These are phyloP conservation scores for Rhimphoctona megacephalus DNA, from an alignment of 2,888 invertebrate genomes.

Conservation along the genomic window DNA sequence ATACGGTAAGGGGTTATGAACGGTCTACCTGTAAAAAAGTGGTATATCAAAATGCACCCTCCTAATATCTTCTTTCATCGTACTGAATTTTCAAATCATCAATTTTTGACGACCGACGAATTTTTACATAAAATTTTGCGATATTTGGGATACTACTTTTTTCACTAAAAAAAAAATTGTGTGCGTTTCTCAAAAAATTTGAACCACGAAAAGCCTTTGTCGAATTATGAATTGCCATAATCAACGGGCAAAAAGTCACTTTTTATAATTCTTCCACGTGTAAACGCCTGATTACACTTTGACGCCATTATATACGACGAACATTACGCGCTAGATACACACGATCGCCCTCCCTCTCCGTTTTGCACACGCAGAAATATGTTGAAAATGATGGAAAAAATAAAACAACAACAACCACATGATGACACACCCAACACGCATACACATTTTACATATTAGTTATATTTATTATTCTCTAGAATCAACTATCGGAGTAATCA, in stretches of 20 bases:
- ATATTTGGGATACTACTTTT: background rate
- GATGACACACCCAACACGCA: constrained; percentile 27
- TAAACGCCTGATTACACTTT: background rate
- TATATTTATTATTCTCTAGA: constrained; percentile 84
- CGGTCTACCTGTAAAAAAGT: background rate
- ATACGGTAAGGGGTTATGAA: background rate
- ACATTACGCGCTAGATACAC: background rate
- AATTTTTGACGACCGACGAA: background rate
- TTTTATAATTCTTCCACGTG: background rate
- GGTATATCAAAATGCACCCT: background rate
- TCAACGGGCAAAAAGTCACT: background rate
- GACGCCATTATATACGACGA: background rate
- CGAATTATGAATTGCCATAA: background rate
- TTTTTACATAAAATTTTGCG: background rate
- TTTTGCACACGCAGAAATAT: constrained; percentile 37
- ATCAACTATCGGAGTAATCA: constrained; percentile 78
- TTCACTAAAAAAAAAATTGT: background rate
- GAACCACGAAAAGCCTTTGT: background rate
- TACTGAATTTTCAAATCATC: background rate
- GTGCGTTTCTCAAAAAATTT: background rate
- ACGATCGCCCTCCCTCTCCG: constrained; percentile 33
- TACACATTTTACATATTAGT: constrained; percentile 80
- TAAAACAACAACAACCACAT: constrained; percentile 13
- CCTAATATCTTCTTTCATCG: background rate
- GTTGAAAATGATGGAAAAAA: constrained; percentile 24